Evolutionary conservation across 37 sponge, comb jelly and placozoan genomes (phyloP), one percentile per base, ranked within the genome.

Genomic region (Bolinopsis microptera): DNA sequence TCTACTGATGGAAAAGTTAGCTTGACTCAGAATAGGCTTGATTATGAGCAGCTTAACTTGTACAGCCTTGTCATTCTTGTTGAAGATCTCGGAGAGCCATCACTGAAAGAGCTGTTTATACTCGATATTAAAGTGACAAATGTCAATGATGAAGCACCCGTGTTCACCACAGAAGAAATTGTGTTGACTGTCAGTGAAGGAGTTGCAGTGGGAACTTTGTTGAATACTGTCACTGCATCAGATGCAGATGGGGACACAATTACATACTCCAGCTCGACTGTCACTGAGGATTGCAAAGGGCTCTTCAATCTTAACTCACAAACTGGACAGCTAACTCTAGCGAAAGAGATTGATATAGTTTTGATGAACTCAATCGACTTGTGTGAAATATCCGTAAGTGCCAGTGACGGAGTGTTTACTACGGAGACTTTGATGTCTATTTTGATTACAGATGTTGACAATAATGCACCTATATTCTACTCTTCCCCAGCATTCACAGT

Each of bases 181-280:
- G 26, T 86, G 1, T n/a, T 86, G 21, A n/a, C 25, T 18, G 27
- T 86, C 3, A 41, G 31, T 28, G 61, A 86, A 41, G 41, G 24
- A 13, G 90, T 8, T 5, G 39, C 61, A 25, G 61, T 40, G 1
- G 90, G 90, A 13, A 24, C 41, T 25, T 41, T 41, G 2, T 3
- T 86, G 1, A 27, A 86, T 39, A 86, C 90, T 16, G 5, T 86
- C 26, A 3, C 26, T 86, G 90, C 90, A 2, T 24, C 61, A 22
- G 90, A 86, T 86, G 61, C 61, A 39, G 90, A 86, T 86, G 90
- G 90, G 30, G 90, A 41, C 26, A n/a, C 41, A 5, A 16, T 86
- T 1, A 33, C 30, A 8, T 86, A 86, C 39, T 41, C 90, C 13
- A 40, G 34, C 3, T 21, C 3, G 13, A 38, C 0, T 34, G 24